phyloP scores from a whole-genome alignment of 2,113 vertebrate species.

The Poicephalus meyeri region DNA sequence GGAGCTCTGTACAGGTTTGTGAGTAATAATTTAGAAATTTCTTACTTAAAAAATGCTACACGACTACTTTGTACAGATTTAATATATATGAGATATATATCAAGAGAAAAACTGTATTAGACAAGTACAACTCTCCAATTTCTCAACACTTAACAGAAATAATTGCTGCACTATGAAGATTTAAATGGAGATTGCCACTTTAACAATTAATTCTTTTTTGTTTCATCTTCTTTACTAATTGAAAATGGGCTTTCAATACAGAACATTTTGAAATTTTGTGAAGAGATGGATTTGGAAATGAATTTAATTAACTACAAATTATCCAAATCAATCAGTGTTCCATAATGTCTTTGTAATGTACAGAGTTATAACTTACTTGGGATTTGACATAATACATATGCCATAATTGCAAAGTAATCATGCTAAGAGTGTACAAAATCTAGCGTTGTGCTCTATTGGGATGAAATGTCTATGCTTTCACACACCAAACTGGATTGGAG shows the following conservation, averaged over 20 bases:
- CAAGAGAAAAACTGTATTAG: slow-evolving; percentile 63
- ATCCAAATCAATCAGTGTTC: slow-evolving; percentile 80
- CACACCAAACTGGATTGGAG: slow-evolving; percentile 14
- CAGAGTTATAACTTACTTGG: slow-evolving; percentile 74
- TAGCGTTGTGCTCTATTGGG: neutral
- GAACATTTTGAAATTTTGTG: slow-evolving; percentile 77
- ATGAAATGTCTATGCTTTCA: slow-evolving; percentile 33
- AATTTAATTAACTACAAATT: slow-evolving; percentile 83
- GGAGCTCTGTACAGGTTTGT: neutral
- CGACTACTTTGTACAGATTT: slow-evolving; percentile 10
- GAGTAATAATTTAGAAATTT: neutral
- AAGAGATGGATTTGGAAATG: slow-evolving; percentile 80
- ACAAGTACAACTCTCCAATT: slow-evolving; percentile 75
- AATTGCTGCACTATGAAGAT: slow-evolving; percentile 72
- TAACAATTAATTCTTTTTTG: slow-evolving; percentile 81
- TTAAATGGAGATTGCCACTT: slow-evolving; percentile 78
- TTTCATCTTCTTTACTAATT: slow-evolving; percentile 80
- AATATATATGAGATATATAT: slow-evolving; percentile 53
- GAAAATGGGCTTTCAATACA: slow-evolving; percentile 77
- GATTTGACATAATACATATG: slow-evolving; percentile 62
- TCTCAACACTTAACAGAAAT: slow-evolving; percentile 77
- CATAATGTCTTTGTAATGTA: slow-evolving; percentile 63
- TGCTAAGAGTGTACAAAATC: slow-evolving; percentile 60
- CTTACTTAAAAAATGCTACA: neutral
- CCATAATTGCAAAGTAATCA: slow-evolving; percentile 68